Evolutionary conservation across 2,797 vertebrate genomes (phyloP), one percentile per base, ranked within the genome.

Genomic region (Liasis olivaceus): DNA sequence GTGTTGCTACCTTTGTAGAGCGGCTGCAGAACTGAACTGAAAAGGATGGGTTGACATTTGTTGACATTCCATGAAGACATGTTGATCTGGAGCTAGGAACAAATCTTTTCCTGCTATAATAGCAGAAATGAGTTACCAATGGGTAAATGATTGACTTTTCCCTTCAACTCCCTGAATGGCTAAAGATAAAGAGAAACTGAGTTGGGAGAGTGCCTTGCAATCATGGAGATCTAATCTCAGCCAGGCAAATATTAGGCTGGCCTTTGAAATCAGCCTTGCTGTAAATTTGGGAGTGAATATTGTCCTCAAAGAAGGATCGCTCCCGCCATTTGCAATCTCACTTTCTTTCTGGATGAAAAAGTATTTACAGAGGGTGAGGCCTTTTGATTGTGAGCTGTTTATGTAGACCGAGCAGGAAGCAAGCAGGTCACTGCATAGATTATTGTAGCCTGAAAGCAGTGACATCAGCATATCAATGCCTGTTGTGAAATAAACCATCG

Each of bases 121-220:
- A 24, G 58, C 69, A 28, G 42, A 93, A 95, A 88, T 84, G 92
- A 94, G n/a, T 92, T 91, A 86, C 58, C 17, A 51, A 13, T 26
- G 56, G 94, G 88, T 93, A 89, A 97, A 96, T 93, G 15, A 94
- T 93, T 95, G 88, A 96, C 94, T 84, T 85, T 8, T 0, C 60
- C 51, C 47, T 93, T 26, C 91, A 64, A 26, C 3, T 95, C 77
- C 90, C 69, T 72, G 92, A 90, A 36, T 20, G 93, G 89, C 89
- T 91, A 92, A 94, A 93, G 85, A 94, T 9, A 94, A 89, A 93
- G 81, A 84, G 81, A 62, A 87, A 94, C 94, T 93, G 90, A 95
- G 63, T 81, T 72, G 54, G 89, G 89, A 95, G 31, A 85, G 26
- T 63, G 3, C 15, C 93, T 89, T 91, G 20, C 90, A 91, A 92